Percentiles rank a stretch among this genome's conserved stretches.
Evolutionary conservation across 2,113 vertebrate genomes (phyloP).

Genomic region (Shinisaurus crocodilurus): DNA sequence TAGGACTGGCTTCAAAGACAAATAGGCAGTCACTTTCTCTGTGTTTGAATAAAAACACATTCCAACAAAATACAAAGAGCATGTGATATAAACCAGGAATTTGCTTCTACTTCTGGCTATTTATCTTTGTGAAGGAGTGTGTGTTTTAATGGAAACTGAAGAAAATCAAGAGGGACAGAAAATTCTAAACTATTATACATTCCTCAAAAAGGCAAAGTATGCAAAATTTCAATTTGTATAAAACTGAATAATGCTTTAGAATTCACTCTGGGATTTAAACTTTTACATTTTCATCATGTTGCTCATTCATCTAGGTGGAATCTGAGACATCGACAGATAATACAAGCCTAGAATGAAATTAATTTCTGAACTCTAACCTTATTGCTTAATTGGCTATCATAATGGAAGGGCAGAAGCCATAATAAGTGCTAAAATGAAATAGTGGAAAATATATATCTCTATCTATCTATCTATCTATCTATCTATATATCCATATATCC

Average conservation of each 20-base stretch:
- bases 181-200: neutral
- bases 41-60: conserved; percentile 29
- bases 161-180: neutral
- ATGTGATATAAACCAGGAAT: conserved; percentile 21
- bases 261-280: conserved; percentile 26
- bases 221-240: conserved; percentile 5
- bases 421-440: conserved; percentile 35
- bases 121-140: conserved; percentile 36
- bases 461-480: neutral
- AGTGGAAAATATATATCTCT: neutral
- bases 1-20: conserved; percentile 62
- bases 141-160: neutral
- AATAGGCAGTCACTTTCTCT: conserved; percentile 58
- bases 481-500: no score
- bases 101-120: conserved; percentile 39
- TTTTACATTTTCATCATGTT: conserved; percentile 35
- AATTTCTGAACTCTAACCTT: conserved; percentile 53
- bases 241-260: conserved; percentile 7
- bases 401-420: conserved; percentile 44
- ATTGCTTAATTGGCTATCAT: conserved; percentile 39
- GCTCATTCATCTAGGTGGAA: conserved; percentile 53
- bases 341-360: conserved; percentile 41
- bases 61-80: conserved; percentile 49
- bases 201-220: conserved; percentile 6
- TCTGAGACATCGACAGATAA: conserved; percentile 26